Conservation (phyloP, 2,113 vertebrate species). For the Elanoides forficatus region DNA sequence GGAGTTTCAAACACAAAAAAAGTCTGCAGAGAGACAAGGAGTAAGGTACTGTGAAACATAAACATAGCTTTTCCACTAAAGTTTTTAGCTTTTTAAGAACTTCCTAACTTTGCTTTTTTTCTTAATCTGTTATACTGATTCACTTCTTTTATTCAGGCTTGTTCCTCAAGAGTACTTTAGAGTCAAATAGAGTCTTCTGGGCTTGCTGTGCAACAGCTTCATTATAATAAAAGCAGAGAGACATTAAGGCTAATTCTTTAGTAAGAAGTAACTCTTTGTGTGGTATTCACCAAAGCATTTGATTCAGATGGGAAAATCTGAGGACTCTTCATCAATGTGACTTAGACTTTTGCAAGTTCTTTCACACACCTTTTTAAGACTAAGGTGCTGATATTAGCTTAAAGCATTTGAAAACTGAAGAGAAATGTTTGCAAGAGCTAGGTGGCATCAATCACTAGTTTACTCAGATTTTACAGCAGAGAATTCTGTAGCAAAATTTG, state of each 20-base stretch:
- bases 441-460: neutral
- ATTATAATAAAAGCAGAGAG: neutral
- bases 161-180: neutral
- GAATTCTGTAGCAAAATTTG: neutral
- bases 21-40: neutral
- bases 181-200: neutral
- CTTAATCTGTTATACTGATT: neutral
- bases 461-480: neutral
- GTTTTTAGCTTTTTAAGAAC: neutral
- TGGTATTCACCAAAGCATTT: neutral
- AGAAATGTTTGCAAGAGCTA: neutral
- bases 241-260: neutral
- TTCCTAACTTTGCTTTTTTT: neutral
- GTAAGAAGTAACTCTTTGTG: neutral
- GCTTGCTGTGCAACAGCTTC: neutral
- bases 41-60: neutral
- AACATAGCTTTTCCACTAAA: neutral
- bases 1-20: neutral
- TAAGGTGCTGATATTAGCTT: neutral
- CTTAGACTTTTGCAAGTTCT: neutral
- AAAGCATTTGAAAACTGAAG: neutral
- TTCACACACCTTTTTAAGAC: neutral
- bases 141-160: neutral
- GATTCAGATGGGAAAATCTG: neutral
- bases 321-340: neutral